These are phyloP conservation scores for Montifringilla adamsi DNA, from an alignment of 2,113 vertebrate species.

Conservation along the genomic window DNA sequence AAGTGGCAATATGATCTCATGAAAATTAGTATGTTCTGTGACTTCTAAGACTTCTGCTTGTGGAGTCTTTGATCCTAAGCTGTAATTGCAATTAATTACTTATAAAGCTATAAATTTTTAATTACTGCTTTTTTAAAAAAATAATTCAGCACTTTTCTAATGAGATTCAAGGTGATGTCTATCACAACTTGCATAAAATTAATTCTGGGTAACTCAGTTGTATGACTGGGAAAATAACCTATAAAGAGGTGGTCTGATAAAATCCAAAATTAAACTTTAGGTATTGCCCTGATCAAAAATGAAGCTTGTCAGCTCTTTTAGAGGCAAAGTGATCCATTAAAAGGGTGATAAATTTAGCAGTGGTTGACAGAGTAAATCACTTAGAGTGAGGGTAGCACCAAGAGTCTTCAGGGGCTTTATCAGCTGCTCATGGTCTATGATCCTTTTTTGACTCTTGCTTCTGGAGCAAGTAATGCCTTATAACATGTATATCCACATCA, in stretches of 20 bases:
- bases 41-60: background rate
- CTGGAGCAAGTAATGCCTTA: background rate
- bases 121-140: background rate
- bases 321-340: background rate
- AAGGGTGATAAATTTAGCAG: background rate
- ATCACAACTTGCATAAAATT: background rate
- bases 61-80: background rate
- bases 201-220: background rate
- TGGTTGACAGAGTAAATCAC: background rate
- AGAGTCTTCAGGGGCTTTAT: background rate
- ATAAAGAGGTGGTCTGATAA: background rate
- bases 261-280: background rate
- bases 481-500: background rate
- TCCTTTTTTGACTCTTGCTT: background rate
- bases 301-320: background rate
- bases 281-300: background rate
- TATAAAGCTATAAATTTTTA: background rate
- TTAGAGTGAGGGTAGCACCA: background rate
- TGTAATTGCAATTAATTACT: background rate
- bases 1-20: background rate
- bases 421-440: background rate
- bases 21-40: background rate
- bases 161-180: background rate
- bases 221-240: background rate
- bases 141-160: background rate